Evolutionary conservation across 1,140 invertebrate species (phyloP).

Genomic region (Agraylea sexmaculata): DNA sequence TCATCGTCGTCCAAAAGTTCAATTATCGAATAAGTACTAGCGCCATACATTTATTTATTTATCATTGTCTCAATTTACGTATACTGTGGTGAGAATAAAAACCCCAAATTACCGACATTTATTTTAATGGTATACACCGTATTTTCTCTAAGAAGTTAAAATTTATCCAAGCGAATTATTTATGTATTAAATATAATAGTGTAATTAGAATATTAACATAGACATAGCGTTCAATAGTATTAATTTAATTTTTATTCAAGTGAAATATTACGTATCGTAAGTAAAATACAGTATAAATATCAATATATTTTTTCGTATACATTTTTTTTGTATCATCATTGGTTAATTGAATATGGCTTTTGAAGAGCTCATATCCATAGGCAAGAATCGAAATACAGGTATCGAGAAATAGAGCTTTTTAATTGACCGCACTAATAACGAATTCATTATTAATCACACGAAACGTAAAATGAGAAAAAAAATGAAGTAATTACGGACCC

Average conservation of each 20-base stretch:
- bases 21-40: conserved; percentile 22
- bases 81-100: conserved; percentile 18
- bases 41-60: no score
- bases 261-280: conserved; percentile 22
- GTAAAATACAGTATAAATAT: conserved; percentile 23
- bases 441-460: no score
- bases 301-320: conserved; percentile 19
- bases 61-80: conserved; percentile 23
- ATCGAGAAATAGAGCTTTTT: no score
- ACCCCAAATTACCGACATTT: conserved; percentile 12
- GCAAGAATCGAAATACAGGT: no score
- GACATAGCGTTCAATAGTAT: conserved; percentile 6
- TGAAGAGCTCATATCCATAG: no score
- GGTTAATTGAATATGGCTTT: conserved; percentile 17
- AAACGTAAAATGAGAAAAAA: no score
- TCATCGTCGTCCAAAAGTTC: no score
- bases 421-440: no score
- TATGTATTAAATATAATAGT: conserved; percentile 2
- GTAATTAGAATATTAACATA: neutral
- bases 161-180: conserved; percentile 15
- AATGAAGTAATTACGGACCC: no score
- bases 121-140: conserved; percentile 12
- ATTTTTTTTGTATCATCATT: conserved; percentile 21
- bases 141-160: conserved; percentile 15
- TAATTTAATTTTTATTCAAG: conserved; percentile 8